Evolutionary conservation across 2,888 invertebrate genomes (phyloP), one percentile per base, ranked within the genome.

Genomic region (Caenorhabditis sinica): DNA sequence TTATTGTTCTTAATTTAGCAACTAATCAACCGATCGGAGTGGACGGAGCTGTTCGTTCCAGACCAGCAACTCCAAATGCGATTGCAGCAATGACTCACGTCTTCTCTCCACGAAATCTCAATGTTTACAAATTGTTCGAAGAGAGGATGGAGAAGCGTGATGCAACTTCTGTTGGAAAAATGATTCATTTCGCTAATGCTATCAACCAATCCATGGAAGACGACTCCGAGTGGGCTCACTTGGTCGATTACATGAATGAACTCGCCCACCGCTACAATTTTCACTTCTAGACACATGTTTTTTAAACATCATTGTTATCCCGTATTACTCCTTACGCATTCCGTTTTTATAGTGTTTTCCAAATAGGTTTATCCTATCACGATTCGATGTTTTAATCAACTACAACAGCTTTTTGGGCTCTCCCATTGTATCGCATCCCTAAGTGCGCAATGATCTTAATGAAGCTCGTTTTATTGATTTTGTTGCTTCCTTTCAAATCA

Each of bases 71-170:
- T 40, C 40, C 40, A 40, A 13, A 13, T 40, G 6, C 40, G 2
- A 40, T 13, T 11, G 2, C 40, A 11, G 40, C 13, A 40, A 11
- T 20, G 49, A 6, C n/a, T 15, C 20, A 5, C 8, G 49, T 20
- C n/a, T 30, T 11, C 56, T 23, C 6, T 25, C 66, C 69, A n/a
- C 43, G 33, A 0, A 40, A n/a, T 30, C 77, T 77, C 20, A 17
- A 77, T 36, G 11, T 71, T 30, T 71, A 63, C 36, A 0, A 20
- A 11, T 23, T 71, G 30, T 79, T 71, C 63, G 63, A 71, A 9
- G 40, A 69, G 28, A 17, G 56, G 0, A 49, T 73, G 23, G 60
- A 30, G 43, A 45, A 30, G 13, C 9, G 60, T 0, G 20, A 61
- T 49, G 28, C 23, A 0, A n/a, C 23, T 40, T 9, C 25, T 15